Evolutionary conservation across 2,888 invertebrate species (phyloP).

Genomic region (Sylvicola fuscatus): DNA sequence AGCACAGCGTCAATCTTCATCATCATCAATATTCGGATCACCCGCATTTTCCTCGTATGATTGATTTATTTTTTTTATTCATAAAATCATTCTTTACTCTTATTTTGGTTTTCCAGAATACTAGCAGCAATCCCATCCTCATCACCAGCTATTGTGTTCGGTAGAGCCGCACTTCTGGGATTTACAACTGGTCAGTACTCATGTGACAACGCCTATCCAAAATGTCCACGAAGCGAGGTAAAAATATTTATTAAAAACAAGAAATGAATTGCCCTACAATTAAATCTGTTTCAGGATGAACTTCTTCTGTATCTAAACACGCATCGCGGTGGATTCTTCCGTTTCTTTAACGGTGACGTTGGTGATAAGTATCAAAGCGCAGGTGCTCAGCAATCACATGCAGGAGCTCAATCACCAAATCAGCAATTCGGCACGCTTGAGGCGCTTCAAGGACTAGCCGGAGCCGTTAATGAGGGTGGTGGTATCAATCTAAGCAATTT

Average conservation of each 20-base stretch:
- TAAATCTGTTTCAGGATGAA: slow-evolving; percentile 32
- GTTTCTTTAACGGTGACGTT: slow-evolving; percentile 37
- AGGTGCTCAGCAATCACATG: slow-evolving; percentile 4
- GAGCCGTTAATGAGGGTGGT: slow-evolving; percentile 6
- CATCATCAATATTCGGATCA: slow-evolving; percentile 16
- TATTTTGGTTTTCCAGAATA: slow-evolving; percentile 1
- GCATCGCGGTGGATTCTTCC: slow-evolving; percentile 68
- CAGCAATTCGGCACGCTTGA: slow-evolving; percentile 5
- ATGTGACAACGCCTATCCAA: slow-evolving; percentile 36
- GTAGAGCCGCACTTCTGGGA: slow-evolving; percentile 54
- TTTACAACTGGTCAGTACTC: slow-evolving; percentile 31
- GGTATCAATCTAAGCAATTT: slow-evolving; percentile 9
- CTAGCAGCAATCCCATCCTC: slow-evolving; percentile 19
- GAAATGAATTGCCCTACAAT: too few species aligned
- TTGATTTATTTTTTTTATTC: slow-evolving; percentile 6
- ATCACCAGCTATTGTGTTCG: slow-evolving; percentile 47
- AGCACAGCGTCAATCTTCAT: slow-evolving; percentile 22
- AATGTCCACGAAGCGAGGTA: slow-evolving; percentile 44
- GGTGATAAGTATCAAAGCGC: slow-evolving; percentile 2
- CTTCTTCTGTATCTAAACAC: slow-evolving; percentile 63
- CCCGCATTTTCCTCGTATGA: slow-evolving; percentile 24
- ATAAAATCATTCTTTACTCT: not conserved
- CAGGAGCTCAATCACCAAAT: slow-evolving; percentile 1
- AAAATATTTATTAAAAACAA: slow-evolving; percentile 3
- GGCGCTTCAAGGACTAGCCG: slow-evolving; percentile 6